A percentile compares a stretch with the other conserved stretches of the same genome.
Conservation (phyloP, 2,113 vertebrate genomes). For the Cynoglossus semilaevis region DNA sequence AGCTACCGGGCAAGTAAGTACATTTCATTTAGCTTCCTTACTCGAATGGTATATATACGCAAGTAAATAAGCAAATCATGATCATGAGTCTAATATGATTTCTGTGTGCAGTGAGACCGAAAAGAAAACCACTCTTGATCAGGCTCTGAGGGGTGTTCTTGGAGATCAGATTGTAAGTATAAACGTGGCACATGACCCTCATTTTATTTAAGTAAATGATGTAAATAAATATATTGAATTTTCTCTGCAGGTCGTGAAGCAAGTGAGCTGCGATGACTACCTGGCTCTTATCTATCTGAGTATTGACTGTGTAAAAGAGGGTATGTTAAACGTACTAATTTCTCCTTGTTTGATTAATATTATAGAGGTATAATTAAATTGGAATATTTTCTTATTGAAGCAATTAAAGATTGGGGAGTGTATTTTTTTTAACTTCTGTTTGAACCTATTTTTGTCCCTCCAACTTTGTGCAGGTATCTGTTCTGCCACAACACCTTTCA, state of each 20-base stretch:
- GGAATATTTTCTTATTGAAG: too few species aligned
- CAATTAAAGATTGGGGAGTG: too few species aligned
- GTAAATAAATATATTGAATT: background rate
- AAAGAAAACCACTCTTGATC: slow-evolving; percentile 94
- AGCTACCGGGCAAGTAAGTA: slow-evolving; percentile 89
- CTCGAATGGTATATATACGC: background rate
- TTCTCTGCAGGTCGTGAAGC: slow-evolving; percentile 80
- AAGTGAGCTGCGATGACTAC: slow-evolving; percentile 85
- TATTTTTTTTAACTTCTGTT: too few species aligned
- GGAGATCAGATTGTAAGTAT: slow-evolving; percentile 93
- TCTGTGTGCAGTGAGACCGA: slow-evolving; percentile 86
- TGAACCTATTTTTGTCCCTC: background rate
- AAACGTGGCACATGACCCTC: background rate
- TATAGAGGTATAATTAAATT: too few species aligned
- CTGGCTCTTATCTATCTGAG: slow-evolving; percentile 93
- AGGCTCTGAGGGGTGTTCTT: slow-evolving; percentile 88
- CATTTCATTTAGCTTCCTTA: background rate
- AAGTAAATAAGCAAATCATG: background rate
- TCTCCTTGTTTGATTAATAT: background rate
- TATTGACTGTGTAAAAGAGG: slow-evolving; percentile 91
- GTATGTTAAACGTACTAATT: slow-evolving; percentile 57
- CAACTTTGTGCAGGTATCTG: slow-evolving; percentile 82
- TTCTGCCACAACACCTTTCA: slow-evolving; percentile 92
- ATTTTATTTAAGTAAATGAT: background rate
- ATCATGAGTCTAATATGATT: background rate